Conservation (phyloP, 2,113 vertebrate genomes). For the Nerophis lumbriciformis region DNA sequence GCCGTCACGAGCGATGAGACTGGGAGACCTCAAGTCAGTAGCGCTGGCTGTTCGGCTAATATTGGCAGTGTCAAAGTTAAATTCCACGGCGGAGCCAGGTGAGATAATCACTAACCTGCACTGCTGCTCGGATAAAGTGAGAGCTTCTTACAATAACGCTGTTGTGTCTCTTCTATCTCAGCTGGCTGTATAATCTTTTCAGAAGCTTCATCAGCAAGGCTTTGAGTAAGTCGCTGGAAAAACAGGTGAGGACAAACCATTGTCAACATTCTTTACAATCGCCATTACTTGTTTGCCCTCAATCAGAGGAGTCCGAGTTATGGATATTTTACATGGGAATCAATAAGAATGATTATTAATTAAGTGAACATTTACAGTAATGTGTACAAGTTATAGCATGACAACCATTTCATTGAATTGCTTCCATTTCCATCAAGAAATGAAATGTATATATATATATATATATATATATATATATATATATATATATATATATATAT, state of each 20-base stretch:
- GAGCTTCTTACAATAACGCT: not conserved
- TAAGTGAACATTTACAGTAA: no score
- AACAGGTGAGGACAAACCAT: constrained; percentile 54
- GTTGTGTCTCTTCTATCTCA: constrained; percentile 35
- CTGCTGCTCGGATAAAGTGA: not conserved
- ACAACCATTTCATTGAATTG: no score
- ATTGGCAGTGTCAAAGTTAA: constrained; percentile 44
- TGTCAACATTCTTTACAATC: not conserved
- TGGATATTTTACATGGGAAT: no score
- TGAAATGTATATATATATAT: no score
- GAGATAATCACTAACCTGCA: not conserved
- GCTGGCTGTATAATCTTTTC: constrained; percentile 76
- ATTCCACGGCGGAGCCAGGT: constrained; percentile 73
- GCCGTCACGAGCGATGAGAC: constrained; percentile 57
- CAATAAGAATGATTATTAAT: no score
- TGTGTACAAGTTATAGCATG: no score
- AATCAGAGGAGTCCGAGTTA: no score
- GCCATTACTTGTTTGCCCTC: not conserved
- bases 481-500: no score
- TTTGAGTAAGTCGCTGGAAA: constrained; percentile 46
- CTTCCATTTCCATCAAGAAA: no score
- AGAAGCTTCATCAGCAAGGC: constrained; percentile 43
- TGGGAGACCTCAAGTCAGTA: constrained; percentile 57
- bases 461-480: no score
- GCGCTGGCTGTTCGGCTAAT: constrained; percentile 40